These are phyloP conservation scores for Drosophila kuntzei DNA, from an alignment of 2,888 invertebrate species.

Conservation along the genomic window DNA sequence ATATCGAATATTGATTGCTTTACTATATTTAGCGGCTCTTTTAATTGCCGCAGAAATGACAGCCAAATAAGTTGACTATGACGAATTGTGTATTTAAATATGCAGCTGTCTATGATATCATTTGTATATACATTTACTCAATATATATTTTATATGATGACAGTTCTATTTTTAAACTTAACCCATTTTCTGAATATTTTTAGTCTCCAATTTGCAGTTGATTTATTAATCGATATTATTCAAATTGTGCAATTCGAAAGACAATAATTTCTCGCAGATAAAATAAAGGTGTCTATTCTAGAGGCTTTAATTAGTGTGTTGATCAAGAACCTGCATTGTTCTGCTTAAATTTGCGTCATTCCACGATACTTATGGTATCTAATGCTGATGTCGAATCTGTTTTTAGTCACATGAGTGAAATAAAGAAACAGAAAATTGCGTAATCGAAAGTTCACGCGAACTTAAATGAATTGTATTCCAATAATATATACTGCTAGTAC, in stretches of 20 bases:
- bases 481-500: neutral
- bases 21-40: constrained; percentile 34
- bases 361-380: neutral
- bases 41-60: constrained; percentile 38
- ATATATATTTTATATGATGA: neutral
- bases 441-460: neutral
- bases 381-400: neutral
- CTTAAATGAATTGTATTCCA: neutral
- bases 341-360: constrained; percentile 11
- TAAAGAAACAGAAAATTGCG: neutral
- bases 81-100: constrained; percentile 38
- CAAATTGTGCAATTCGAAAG: neutral
- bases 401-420: constrained; percentile 2
- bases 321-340: neutral
- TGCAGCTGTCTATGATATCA: constrained; percentile 16
- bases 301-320: neutral
- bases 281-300: neutral
- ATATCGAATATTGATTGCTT: constrained; percentile 5
- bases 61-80: constrained; percentile 37
- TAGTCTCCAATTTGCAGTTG: neutral
- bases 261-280: neutral
- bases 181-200: constrained; percentile 9
- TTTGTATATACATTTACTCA: neutral
- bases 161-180: neutral
- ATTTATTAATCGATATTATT: neutral